Base-by-base conservation (phyloP, 2,113 vertebrate species). In the Seriola quinqueradiata region DNA sequence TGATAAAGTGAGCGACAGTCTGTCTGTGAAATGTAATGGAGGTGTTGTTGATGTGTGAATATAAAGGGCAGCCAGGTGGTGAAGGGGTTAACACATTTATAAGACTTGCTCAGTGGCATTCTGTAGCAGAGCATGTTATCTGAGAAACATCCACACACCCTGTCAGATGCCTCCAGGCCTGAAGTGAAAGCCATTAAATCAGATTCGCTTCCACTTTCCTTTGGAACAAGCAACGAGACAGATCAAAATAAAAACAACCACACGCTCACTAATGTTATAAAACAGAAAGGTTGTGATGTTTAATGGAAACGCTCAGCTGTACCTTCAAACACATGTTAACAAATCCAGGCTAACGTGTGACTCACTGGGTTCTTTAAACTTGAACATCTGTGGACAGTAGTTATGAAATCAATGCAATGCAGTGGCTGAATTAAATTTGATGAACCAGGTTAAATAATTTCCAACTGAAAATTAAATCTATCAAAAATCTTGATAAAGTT, bases 121-220 rank as follows among this genome's bases (percentile, higher is more conserved):
- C 63, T 44, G 32, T 74, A 44, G 28, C 61, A 71, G 54, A 70
- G 59, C 52, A 28, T 66, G 28, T 57, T 9, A 42, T 42, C 40
- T 70, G 59, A 68, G 23, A 54, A 60, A 59, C 69, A 79, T 75
- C 64, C 40, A 40, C 73, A 23, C 55, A 23, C 3, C 23, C 14
- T 78, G 58, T 64, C 42, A 74, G 19, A 38, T 55, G 75, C 82
- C 75, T 80, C 38, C 58, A 65, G 75, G 44, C 44, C 50, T 72
- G 74, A 74, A 76, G 70, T 55, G 57, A 82, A 84, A 86, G 40
- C 78, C 46, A 78, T 84, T 73, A 76, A 84, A 72, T 75, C 38
- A 9, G 66, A 59, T 59, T 61, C 60, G 25, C 23, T 66, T 69
- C 60, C 55, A 58, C 75, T 55, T 70, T 61, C 28, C 34, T 52